Percentiles rank a stretch among this genome's conserved stretches.
Evolutionary conservation across 2,113 vertebrate genomes (phyloP).

Genomic region (Narcine bancroftii): DNA sequence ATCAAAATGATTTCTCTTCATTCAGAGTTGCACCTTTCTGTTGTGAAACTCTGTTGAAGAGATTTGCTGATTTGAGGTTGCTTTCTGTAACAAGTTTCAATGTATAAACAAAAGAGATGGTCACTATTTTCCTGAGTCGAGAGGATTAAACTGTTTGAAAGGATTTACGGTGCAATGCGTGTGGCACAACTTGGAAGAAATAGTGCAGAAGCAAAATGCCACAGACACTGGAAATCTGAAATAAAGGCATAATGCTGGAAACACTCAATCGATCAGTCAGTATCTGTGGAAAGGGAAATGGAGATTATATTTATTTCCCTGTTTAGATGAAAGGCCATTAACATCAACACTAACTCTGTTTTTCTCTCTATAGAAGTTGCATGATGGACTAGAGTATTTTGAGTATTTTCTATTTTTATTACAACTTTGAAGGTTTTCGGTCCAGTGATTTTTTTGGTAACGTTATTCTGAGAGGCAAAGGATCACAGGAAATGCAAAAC

Average conservation of each 20-base stretch:
- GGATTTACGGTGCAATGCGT: background rate
- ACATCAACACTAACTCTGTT: too few relatives aligned
- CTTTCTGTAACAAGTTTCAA: constrained; percentile 23
- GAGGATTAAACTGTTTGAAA: background rate
- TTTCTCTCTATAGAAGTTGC: too few relatives aligned
- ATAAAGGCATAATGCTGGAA: too few relatives aligned
- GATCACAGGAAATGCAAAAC: background rate
- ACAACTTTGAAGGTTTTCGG: background rate
- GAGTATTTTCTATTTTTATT: too few relatives aligned
- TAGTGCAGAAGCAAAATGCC: too few relatives aligned
- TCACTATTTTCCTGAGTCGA: background rate
- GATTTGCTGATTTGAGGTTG: constrained; percentile 37
- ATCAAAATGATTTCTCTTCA: background rate
- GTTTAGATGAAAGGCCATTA: too few relatives aligned
- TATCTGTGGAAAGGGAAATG: too few relatives aligned
- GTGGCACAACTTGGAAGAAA: background rate
- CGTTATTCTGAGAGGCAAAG: background rate
- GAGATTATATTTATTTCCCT: too few relatives aligned
- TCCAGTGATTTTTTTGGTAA: background rate
- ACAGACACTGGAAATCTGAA: too few relatives aligned
- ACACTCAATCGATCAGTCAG: too few relatives aligned
- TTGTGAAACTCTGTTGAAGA: constrained; percentile 4
- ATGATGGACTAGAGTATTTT: too few relatives aligned
- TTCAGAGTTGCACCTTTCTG: background rate
- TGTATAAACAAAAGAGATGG: constrained; percentile 17